phyloP scores from a whole-genome alignment of 2,113 vertebrate genomes.

The Fregata magnificens region DNA sequence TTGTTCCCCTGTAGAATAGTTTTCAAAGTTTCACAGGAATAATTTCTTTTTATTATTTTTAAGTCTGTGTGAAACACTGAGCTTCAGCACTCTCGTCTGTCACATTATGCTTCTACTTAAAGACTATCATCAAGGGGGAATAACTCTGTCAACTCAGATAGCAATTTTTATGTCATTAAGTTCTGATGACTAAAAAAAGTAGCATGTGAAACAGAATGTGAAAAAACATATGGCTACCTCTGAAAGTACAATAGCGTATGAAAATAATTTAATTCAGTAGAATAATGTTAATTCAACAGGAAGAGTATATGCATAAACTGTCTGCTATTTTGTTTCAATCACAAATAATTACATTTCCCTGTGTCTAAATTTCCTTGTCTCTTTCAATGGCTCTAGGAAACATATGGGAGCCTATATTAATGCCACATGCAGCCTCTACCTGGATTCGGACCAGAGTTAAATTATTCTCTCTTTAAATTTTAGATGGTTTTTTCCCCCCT shows the following conservation, averaged over 20 bases:
- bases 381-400: not conserved
- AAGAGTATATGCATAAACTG: not conserved
- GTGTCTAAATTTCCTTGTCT: not conserved
- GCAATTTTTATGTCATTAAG: conserved; percentile 42
- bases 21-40: conserved; percentile 9
- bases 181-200: conserved; percentile 17
- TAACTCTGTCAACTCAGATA: conserved; percentile 2
- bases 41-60: not conserved
- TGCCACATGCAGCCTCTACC: not conserved
- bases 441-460: not conserved
- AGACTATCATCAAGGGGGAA: conserved; percentile 15
- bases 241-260: not conserved
- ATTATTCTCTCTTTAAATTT: not conserved
- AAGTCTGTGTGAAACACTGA: not conserved
- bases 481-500: not conserved
- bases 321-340: not conserved
- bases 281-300: not conserved
- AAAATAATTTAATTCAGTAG: not conserved
- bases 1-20: not conserved
- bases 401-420: not conserved
- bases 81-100: conserved; percentile 10
- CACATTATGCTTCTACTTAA: conserved; percentile 8
- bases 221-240: not conserved
- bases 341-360: conserved; percentile 7
- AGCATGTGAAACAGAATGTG: not conserved